These are phyloP conservation scores for Vanessa atalanta DNA, from an alignment of 1,140 invertebrate species.

Conservation along the genomic window DNA sequence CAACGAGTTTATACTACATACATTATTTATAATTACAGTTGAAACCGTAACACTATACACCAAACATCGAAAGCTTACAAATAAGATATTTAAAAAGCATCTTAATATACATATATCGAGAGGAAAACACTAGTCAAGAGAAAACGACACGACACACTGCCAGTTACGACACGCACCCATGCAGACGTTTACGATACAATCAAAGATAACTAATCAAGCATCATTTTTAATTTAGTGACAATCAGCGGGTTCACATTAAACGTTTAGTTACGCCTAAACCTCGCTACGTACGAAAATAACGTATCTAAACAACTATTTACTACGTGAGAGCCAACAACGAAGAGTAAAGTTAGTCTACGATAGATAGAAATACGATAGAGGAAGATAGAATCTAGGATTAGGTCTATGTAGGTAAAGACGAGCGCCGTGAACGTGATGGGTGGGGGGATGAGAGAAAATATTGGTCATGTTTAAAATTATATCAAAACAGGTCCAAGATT, in stretches of 20 bases:
- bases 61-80: conserved; percentile 75
- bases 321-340: conserved; percentile 75
- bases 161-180: conserved; percentile 56
- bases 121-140: conserved; percentile 48
- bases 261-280: conserved; percentile 60
- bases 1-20: conserved; percentile 53
- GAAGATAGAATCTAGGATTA: conserved; percentile 36
- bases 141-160: conserved; percentile 69
- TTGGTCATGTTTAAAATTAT: conserved; percentile 70
- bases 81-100: conserved; percentile 56
- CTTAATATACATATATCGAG: conserved; percentile 43
- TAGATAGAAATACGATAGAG: conserved; percentile 55
- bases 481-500: conserved; percentile 52
- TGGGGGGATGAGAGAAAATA: conserved; percentile 38
- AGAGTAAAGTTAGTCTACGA: conserved; percentile 64
- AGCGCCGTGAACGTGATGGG: conserved; percentile 12
- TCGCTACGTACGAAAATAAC: conserved; percentile 75
- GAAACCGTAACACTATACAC: conserved; percentile 58
- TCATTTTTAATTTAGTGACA: conserved; percentile 75
- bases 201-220: conserved; percentile 31
- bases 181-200: conserved; percentile 44
- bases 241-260: conserved; percentile 57
- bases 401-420: background rate
- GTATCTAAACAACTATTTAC: conserved; percentile 65
- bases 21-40: conserved; percentile 50